A percentile compares a stretch with the other conserved stretches of the same genome.
Conservation (phyloP, 2,888 invertebrate species). For the Hydrotaea cyrtoneurina region DNA sequence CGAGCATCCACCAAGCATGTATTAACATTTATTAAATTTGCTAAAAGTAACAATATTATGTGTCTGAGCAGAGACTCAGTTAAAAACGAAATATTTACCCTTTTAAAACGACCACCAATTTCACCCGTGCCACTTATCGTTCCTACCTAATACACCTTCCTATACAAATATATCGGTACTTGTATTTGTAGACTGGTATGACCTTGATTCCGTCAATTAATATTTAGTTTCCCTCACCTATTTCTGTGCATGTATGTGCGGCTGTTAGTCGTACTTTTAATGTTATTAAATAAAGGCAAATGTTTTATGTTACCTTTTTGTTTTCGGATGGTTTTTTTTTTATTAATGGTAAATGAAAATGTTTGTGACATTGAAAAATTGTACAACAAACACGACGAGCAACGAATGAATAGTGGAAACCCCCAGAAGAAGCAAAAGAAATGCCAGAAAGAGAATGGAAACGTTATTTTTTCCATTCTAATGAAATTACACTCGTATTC, state of each 20-base stretch:
- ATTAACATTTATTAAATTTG: too few relatives aligned
- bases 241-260: neutral
- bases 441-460: neutral
- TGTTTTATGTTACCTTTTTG: neutral
- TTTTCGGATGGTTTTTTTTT: neutral
- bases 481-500: slow-evolving; percentile 7
- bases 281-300: slow-evolving; percentile 22
- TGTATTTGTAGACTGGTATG: too few relatives aligned
- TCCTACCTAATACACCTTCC: too few relatives aligned
- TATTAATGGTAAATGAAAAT: slow-evolving; percentile 21
- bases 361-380: slow-evolving; percentile 37
- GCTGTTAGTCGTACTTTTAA: neutral
- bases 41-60: too few relatives aligned
- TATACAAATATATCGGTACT: too few relatives aligned
- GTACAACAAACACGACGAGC: neutral
- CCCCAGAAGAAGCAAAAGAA: too few relatives aligned
- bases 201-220: slow-evolving; percentile 17
- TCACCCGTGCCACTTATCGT: too few relatives aligned
- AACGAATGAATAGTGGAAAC: neutral
- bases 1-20: too few relatives aligned
- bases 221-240: neutral
- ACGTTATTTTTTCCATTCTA: neutral
- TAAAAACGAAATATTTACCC: too few relatives aligned
- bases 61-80: too few relatives aligned
- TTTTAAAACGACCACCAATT: too few relatives aligned